A percentile compares a stretch with the other conserved stretches of the same genome.
These are phyloP conservation scores for Lamproptera curius DNA, from an alignment of 2,888 invertebrate species.

Conservation along the genomic window DNA sequence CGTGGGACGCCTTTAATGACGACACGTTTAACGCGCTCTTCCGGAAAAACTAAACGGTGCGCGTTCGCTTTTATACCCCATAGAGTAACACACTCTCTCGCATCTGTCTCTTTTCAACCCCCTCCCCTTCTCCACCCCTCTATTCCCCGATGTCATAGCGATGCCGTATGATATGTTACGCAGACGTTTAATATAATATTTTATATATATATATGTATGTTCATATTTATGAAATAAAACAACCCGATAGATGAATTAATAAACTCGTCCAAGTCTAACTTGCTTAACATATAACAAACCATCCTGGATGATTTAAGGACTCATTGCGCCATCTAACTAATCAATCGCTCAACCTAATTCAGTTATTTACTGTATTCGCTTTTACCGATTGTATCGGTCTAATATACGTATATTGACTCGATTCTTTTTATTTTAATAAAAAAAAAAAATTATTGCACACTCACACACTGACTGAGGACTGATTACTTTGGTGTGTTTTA, in stretches of 20 bases:
- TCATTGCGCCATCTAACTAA: neutral
- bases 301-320: too few species aligned
- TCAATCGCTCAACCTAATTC: neutral
- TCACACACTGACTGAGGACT: too few species aligned
- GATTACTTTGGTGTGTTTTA: neutral
- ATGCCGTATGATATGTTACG: neutral
- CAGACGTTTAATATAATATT: neutral
- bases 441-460: neutral
- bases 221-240: too few species aligned
- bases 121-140: neutral
- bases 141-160: neutral
- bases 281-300: too few species aligned
- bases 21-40: too few species aligned
- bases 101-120: neutral
- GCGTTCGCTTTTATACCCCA: neutral
- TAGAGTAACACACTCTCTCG: too few species aligned
- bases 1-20: too few species aligned
- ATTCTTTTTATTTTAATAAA: neutral
- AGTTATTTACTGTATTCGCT: neutral
- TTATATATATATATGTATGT: too few species aligned
- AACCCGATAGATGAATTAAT: too few species aligned
- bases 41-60: neutral
- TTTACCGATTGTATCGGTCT: too few species aligned
- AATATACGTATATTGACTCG: too few species aligned
- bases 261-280: too few species aligned